A percentile compares a stretch with the other conserved stretches of the same genome.
These are phyloP conservation scores for Nemotelus pantherinus DNA, from an alignment of 2,888 invertebrate genomes.

Conservation along the genomic window DNA sequence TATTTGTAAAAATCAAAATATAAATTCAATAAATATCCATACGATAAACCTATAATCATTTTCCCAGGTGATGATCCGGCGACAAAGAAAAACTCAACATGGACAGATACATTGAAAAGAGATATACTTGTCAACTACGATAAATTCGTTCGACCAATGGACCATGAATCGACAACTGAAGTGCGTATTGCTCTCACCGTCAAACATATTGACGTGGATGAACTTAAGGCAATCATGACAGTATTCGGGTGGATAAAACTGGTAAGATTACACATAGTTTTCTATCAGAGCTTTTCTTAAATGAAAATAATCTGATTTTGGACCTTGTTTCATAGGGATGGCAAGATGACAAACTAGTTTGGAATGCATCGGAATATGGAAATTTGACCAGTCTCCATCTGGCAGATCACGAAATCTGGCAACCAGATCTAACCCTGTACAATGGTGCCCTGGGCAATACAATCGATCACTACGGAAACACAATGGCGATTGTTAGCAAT, in stretches of 20 bases:
- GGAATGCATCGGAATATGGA: conserved; percentile 76
- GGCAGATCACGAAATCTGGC: conserved; percentile 79
- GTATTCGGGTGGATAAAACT: conserved; percentile 71
- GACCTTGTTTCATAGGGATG: conserved; percentile 70
- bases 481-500: conserved; percentile 65
- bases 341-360: conserved; percentile 77
- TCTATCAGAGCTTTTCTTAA: background rate
- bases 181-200: conserved; percentile 66
- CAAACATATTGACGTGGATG: conserved; percentile 73
- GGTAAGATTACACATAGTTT: conserved; percentile 63
- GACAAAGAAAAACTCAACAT: conserved; percentile 66
- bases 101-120: conserved; percentile 68
- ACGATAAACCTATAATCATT: background rate
- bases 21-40: too few relatives aligned
- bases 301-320: conserved; percentile 1
- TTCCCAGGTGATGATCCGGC: conserved; percentile 24
- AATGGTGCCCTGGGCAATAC: conserved; percentile 74
- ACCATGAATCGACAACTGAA: conserved; percentile 56
- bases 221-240: conserved; percentile 70
- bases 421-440: conserved; percentile 77
- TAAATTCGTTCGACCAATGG: conserved; percentile 59
- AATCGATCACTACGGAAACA: conserved; percentile 70
- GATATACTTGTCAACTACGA: conserved; percentile 68
- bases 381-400: conserved; percentile 71
- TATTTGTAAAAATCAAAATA: too few relatives aligned